Evolutionary conservation across 2,888 invertebrate genomes (phyloP).

Genomic region (Lasioglossum villosulum): DNA sequence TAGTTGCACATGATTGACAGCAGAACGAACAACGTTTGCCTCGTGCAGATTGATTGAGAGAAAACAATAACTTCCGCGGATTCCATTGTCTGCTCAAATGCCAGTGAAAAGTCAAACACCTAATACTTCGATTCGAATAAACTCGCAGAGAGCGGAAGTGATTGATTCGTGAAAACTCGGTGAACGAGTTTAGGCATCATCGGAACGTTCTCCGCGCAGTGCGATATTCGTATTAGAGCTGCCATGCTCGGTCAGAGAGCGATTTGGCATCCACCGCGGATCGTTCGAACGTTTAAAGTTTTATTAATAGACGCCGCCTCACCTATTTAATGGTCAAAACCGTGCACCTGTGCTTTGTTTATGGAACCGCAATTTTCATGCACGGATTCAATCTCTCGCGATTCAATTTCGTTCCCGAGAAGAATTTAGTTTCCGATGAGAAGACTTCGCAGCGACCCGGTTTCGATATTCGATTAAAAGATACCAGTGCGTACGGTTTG

Average conservation of each 20-base stretch:
- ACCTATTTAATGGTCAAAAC: constrained; percentile 61
- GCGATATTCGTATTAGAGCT: constrained; percentile 15
- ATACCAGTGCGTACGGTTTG: neutral
- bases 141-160: neutral
- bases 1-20: neutral
- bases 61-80: neutral
- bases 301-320: constrained; percentile 70
- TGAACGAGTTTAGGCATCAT: neutral
- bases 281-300: constrained; percentile 61
- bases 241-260: constrained; percentile 29
- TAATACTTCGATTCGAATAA: neutral
- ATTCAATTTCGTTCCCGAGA: neutral
- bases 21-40: neutral
- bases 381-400: neutral
- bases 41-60: neutral
- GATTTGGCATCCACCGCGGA: constrained; percentile 66
- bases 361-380: constrained; percentile 35
- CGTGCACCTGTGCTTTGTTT: constrained; percentile 60
- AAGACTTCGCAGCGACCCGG: neutral
- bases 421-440: neutral
- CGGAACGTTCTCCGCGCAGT: neutral
- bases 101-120: neutral
- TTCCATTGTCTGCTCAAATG: neutral
- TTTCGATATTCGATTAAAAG: neutral
- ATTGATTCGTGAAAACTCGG: neutral